phyloP scores from a whole-genome alignment of 2,113 vertebrate genomes.

The Chaetura pelagica region DNA sequence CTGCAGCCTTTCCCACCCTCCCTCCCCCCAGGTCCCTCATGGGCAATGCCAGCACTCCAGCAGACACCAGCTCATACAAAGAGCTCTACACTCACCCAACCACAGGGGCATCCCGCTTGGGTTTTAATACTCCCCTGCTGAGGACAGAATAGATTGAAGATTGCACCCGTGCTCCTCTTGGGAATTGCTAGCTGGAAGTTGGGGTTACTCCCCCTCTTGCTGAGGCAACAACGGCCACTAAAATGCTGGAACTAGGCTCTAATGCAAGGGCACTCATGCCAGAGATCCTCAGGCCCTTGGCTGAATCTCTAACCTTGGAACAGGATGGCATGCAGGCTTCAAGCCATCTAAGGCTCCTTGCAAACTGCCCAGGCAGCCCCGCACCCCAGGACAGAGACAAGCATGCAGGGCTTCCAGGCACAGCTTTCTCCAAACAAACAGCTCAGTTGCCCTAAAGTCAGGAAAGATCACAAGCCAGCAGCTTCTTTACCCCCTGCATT shows the following conservation, averaged over 20 bases:
- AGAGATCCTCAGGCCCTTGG: constrained; percentile 37
- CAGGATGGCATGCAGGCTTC: constrained; percentile 34
- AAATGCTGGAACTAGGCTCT: constrained; percentile 43
- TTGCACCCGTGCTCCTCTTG: constrained; percentile 50
- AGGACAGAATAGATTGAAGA: constrained; percentile 60
- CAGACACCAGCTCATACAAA: neutral
- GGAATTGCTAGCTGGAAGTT: constrained; percentile 44
- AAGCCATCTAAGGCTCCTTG: constrained; percentile 17
- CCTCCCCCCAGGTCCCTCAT: neutral
- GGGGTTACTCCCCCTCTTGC: constrained; percentile 25
- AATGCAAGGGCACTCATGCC: constrained; percentile 22
- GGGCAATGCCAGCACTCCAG: neutral
- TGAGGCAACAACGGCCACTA: constrained; percentile 32
- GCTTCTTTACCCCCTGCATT: neutral
- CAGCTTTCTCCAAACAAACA: neutral
- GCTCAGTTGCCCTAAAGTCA: neutral
- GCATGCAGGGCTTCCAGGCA: neutral
- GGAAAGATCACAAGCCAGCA: neutral
- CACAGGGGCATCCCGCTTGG: constrained; percentile 44
- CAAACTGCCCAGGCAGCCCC: neutral
- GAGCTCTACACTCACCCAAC: constrained; percentile 69
- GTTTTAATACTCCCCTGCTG: constrained; percentile 66
- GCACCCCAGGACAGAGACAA: neutral
- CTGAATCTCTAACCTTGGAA: constrained; percentile 11
- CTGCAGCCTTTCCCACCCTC: neutral